Evolutionary conservation across 1,140 invertebrate species (phyloP), one percentile per base, ranked within the genome.

Genomic region (Olivierus martensii): DNA sequence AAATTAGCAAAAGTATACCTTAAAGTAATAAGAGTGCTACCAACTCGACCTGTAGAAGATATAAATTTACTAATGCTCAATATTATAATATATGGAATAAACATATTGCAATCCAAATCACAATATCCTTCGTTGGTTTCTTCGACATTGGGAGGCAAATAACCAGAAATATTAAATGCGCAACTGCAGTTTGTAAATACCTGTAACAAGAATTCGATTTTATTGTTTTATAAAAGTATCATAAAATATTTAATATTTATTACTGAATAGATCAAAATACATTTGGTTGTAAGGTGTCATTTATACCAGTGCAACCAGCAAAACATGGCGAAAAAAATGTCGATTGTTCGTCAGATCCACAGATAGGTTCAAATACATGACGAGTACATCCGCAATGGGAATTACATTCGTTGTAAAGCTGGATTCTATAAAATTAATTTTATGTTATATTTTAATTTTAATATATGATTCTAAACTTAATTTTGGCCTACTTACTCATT

Each of bases 261-360:
- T n/a, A n/a, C n/a, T n/a, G n/a, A n/a, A n/a, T n/a, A n/a, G n/a
- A n/a, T n/a, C n/a, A n/a, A n/a, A n/a, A 6, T 28, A 28, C 28
- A 28, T 28, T 28, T 28, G 28, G 9, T 2, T 9, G 4, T 28
- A 28, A 19, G 5, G 21, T 42, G 18, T 35, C 35, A n/a, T 46
- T 58, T 2, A 36, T 42, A n/a, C 51, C 52, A 2, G 49, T 55
- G 62, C 82, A 84, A 14, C 81, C 82, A 34, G 82, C 82, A 56
- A 78, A 77, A 64, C 82, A 84, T 9, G 81, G 76, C 10, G 76
- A 80, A 60, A 79, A 82, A 65, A 76, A 83, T 0, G 77, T 80
- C 9, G 67, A 61, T 1, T 34, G 39, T 6, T 71, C 69, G 56
- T 71, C 73, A 39, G 65, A 66, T 10, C 77, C 72, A 61, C 82